Conservation (phyloP, 2,888 invertebrate species). For the Furcula furcula region DNA sequence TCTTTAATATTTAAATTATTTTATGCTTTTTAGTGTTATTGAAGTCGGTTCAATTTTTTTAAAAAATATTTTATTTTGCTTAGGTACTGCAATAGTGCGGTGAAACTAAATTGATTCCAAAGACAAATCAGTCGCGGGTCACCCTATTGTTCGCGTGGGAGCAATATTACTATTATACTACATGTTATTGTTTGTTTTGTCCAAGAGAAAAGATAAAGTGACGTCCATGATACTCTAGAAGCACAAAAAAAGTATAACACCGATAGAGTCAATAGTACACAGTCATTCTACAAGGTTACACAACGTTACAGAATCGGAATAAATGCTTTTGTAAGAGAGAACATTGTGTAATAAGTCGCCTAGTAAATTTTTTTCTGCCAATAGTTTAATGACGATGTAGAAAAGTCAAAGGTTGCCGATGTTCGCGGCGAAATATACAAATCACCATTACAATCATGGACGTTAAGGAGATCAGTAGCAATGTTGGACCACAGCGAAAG, state of each 20-base stretch:
- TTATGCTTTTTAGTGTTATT: no score
- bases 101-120: constrained; percentile 66
- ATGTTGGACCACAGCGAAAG: constrained; percentile 65
- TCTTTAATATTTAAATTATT: no score
- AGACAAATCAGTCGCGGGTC: constrained; percentile 61
- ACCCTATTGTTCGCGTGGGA: constrained; percentile 73
- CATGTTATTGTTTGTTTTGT: constrained; percentile 37
- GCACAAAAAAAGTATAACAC: constrained; percentile 13
- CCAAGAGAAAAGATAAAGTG: constrained; percentile 46
- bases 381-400: constrained; percentile 10
- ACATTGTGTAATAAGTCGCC: not conserved
- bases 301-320: not conserved
- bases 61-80: constrained; percentile 35
- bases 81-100: constrained; percentile 40
- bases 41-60: no score
- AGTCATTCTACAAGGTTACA: constrained; percentile 2
- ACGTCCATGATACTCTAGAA: constrained; percentile 12
- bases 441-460: constrained; percentile 31
- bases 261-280: constrained; percentile 3
- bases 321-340: not conserved
- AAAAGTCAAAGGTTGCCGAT: constrained; percentile 7
- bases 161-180: constrained; percentile 49
- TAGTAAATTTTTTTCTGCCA: constrained; percentile 5
- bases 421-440: constrained; percentile 8
- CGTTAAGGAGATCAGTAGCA: constrained; percentile 47